Conservation (phyloP, 2,888 invertebrate genomes). For the Leptogaster cylindrica region DNA sequence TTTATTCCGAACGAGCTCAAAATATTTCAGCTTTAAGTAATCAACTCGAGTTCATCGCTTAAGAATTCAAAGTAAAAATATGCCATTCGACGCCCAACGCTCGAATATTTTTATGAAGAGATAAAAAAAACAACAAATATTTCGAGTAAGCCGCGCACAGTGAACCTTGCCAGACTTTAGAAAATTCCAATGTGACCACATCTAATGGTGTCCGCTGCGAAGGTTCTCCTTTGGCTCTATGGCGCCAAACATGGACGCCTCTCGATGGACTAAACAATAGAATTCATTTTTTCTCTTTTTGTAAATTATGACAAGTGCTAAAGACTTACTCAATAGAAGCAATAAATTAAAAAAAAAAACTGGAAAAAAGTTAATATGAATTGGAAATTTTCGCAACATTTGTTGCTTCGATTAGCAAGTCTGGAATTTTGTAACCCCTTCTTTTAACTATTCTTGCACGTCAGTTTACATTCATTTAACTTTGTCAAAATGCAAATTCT, state of each 20-base stretch:
- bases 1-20: conserved; percentile 32
- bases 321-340: background rate
- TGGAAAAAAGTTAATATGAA: too few species aligned
- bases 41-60: conserved; percentile 21
- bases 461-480: background rate
- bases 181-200: conserved; percentile 31
- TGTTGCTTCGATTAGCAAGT: background rate
- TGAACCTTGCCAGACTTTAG: conserved; percentile 20
- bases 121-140: conserved; percentile 1
- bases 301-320: conserved; percentile 26
- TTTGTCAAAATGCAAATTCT: conserved; percentile 3
- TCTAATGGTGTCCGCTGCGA: conserved; percentile 4
- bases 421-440: conserved; percentile 6
- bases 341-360: background rate
- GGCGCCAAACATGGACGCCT: conserved; percentile 28
- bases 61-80: conserved; percentile 26
- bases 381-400: background rate
- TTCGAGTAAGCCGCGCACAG: conserved; percentile 2
- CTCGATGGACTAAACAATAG: background rate
- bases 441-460: background rate
- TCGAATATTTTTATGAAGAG: conserved; percentile 12
- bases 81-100: conserved; percentile 24
- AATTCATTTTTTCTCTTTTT: too few species aligned
- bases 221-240: background rate
- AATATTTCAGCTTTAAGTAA: conserved; percentile 24